Base-by-base conservation (phyloP, 2,888 invertebrate species). In the Lysandra coridon region DNA sequence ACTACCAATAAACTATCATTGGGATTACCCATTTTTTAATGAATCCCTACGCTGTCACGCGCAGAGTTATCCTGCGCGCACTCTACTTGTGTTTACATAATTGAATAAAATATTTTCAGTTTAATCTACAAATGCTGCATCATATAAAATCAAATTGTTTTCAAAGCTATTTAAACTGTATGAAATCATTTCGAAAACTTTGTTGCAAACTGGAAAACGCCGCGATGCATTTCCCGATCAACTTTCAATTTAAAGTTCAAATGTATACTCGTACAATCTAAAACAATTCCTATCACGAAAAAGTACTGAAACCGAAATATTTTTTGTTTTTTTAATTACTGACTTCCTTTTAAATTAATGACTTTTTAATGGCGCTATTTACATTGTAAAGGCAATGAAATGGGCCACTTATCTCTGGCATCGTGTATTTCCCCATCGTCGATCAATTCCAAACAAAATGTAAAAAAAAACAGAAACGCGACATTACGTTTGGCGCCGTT, bases 401-500 rank as follows among this genome's bases (percentile, higher is more conserved):
- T 69, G 69, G 69, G 33, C 14, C 33, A 69, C 69, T 69, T 69
- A 69, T 69, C 69, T 33, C 69, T 53, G 23, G 49, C 75, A 75
- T 57, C 76, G 76, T 76, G 57, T 76, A 30, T 74, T 79, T 79
- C 73, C 79, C 79, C 73, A n/a, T 44, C 57, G 37, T 79, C 79
- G 74, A 79, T 75, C 79, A 74, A 62, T 73, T 75, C 64, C 37
- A 57, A 60, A 60, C 44, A 30, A 69, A 17, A 81, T 76, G 53
- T 60, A 44, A 57, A 40, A 17, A 69, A 69, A 37, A 79, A 79
- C 79, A 82, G 80, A 83, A 82, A 83, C 80, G 81, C 81, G 81
- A 83, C 81, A 80, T 82, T 82, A 81, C 81, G 76, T 79, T 83
- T 79, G 85, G 85, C 85, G 85, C 85, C 85, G 78, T 80, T 80